Conservation (phyloP, 2,113 vertebrate species). For the Orthonyx spaldingii region DNA sequence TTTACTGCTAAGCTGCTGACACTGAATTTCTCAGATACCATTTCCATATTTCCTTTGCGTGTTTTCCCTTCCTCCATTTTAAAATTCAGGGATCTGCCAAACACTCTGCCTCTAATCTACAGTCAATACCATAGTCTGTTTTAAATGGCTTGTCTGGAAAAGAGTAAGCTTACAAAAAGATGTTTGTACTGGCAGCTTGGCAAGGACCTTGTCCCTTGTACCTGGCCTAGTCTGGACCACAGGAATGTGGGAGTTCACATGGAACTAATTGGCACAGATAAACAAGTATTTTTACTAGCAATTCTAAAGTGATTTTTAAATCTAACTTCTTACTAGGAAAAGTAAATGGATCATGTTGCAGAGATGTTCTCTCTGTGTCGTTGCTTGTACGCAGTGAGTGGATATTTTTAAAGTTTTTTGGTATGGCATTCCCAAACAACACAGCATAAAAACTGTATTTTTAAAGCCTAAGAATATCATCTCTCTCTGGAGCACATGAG, state of each 20-base stretch:
- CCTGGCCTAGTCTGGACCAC: conserved; percentile 48
- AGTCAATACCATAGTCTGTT: conserved; percentile 39
- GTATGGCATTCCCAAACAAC: not conserved
- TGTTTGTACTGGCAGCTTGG: conserved; percentile 48
- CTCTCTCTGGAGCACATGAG: not conserved
- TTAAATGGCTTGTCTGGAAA: conserved; percentile 55
- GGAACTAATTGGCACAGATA: conserved; percentile 40
- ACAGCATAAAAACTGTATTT: not conserved
- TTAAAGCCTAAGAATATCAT: not conserved
- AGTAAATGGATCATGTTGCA: not conserved
- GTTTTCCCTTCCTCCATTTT: conserved; percentile 46
- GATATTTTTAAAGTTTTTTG: not conserved
- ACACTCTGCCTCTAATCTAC: conserved; percentile 40
- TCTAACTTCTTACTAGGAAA: conserved; percentile 21
- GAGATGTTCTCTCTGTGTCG: not conserved
- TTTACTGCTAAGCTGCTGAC: conserved; percentile 27
- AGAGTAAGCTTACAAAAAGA: conserved; percentile 42
- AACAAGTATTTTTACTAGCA: conserved; percentile 56
- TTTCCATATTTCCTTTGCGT: conserved; percentile 42
- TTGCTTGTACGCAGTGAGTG: not conserved
- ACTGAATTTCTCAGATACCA: conserved; percentile 31
- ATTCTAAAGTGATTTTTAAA: conserved; percentile 11
- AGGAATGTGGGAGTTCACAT: conserved; percentile 59
- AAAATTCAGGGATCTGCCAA: conserved; percentile 46
- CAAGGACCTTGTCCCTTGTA: conserved; percentile 38